Base-by-base conservation (phyloP, 2,113 vertebrate species). In the Ardeotis arabs region DNA sequence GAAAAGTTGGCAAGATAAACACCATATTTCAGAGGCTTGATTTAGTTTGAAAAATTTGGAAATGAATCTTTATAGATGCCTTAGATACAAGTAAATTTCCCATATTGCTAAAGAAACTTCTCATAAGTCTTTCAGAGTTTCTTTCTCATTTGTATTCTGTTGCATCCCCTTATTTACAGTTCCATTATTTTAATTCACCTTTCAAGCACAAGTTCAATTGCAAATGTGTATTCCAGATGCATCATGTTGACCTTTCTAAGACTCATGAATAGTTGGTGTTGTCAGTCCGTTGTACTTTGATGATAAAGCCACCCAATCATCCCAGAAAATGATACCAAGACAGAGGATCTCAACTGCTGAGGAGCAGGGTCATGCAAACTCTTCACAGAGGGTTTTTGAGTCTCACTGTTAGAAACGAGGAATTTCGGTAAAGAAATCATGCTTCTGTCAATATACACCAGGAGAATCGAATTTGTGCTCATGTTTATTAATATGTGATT, bases 101-200 rank as follows among this genome's bases (percentile, higher is more conserved):
- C 60, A 18, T 63, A 37, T 68, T 83, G 33, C 10, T 80, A 47
- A 86, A 90, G 59, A 73, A 80, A 59, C 17, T 87, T 77, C 53
- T 78, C 63, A 66, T 24, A 87, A 74, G 21, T 31, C 14, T 77
- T 84, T 67, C 49, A 64, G 49, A 81, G 3, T 78, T 90, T 81
- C 23, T 73, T 96, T 53, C 90, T 90, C 23, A 75, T 96, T 89
- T 78, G 56, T 84, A 92, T 93, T 89, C 76, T 89, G 53, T 75
- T 87, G 17, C 28, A 78, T 33, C n/a, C 5, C 22, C 35, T 90
- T 93, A 90, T 94, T 95, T 94, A 93, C 64, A 93, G 37, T 91
- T 95, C 76, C 73, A 89, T 93, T 89, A 84, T 87, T 92, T 92
- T 81, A 93, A 83, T 94, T 84, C 84, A 69, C 56, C 83, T 95